Evolutionary conservation across 2,113 vertebrate species (phyloP).

Genomic region (Nesoenas mayeri): DNA sequence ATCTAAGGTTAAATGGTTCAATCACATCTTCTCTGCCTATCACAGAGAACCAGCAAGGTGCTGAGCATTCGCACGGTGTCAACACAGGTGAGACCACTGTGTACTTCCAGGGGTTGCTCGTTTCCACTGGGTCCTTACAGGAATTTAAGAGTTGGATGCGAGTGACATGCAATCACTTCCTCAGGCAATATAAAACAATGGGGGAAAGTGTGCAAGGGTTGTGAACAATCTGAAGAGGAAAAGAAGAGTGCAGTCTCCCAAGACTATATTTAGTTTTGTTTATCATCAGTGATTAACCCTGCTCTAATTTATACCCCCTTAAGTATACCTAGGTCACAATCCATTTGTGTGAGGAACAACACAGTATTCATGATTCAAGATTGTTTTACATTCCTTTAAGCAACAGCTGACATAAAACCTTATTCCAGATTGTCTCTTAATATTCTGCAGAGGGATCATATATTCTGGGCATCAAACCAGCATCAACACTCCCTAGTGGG

Average conservation of each 20-base stretch:
- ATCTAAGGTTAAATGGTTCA: neutral
- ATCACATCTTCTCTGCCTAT: neutral
- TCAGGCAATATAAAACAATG: neutral
- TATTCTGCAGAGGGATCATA: neutral
- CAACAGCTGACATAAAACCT: conserved; percentile 20
- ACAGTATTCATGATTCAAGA: neutral
- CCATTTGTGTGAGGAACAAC: conserved; percentile 25
- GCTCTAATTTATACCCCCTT: neutral
- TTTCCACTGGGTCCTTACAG: neutral
- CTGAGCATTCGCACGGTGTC: neutral
- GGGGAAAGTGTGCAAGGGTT: neutral
- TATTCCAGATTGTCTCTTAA: conserved; percentile 42
- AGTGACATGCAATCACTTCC: neutral
- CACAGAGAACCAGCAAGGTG: neutral
- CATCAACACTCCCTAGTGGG: neutral
- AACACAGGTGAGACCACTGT: rapidly evolving
- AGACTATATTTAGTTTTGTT: neutral
- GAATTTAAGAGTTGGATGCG: neutral
- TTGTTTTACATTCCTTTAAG: conserved; percentile 19
- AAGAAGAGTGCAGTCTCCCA: neutral
- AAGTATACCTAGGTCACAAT: neutral
- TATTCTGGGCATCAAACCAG: conserved; percentile 52
- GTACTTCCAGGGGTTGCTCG: neutral
- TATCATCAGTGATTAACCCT: neutral
- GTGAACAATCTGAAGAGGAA: neutral